Evolutionary conservation across 2,797 vertebrate species (phyloP).

Genomic region (Carduelis carduelis): DNA sequence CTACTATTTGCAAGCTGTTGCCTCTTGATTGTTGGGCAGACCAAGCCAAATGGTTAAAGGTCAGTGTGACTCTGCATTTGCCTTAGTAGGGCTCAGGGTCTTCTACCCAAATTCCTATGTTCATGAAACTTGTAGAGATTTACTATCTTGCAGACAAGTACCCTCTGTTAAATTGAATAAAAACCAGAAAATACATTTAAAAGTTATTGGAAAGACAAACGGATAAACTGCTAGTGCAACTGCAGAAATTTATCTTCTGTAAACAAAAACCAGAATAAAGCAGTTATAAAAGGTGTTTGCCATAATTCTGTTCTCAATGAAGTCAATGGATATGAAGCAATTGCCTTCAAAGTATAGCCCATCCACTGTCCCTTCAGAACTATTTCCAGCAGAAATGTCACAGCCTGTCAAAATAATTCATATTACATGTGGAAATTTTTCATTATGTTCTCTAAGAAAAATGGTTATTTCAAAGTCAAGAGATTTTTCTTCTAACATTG

Average conservation of each 20-base stretch:
- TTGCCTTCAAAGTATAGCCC: background rate
- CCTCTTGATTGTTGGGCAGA: background rate
- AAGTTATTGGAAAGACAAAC: background rate
- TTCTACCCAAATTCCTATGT: background rate
- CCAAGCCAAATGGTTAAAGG: background rate
- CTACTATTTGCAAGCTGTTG: background rate
- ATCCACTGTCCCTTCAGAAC: background rate
- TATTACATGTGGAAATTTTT: background rate
- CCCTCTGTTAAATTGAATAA: background rate
- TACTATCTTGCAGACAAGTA: background rate
- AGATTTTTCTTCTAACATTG: background rate
- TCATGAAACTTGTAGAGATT: background rate
- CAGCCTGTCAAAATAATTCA: constrained; percentile 38
- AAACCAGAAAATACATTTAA: background rate
- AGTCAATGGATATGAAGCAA: background rate
- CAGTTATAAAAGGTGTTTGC: background rate
- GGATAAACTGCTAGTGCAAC: background rate
- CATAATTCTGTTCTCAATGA: background rate
- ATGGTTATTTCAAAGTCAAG: background rate
- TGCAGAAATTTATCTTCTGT: background rate
- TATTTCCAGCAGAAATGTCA: background rate
- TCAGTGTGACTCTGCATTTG: background rate
- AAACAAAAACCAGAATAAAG: background rate
- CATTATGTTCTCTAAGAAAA: background rate
- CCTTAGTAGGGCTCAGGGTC: background rate